Evolutionary conservation across 1,140 invertebrate genomes (phyloP).

Genomic region (Drosophila mauritiana): DNA sequence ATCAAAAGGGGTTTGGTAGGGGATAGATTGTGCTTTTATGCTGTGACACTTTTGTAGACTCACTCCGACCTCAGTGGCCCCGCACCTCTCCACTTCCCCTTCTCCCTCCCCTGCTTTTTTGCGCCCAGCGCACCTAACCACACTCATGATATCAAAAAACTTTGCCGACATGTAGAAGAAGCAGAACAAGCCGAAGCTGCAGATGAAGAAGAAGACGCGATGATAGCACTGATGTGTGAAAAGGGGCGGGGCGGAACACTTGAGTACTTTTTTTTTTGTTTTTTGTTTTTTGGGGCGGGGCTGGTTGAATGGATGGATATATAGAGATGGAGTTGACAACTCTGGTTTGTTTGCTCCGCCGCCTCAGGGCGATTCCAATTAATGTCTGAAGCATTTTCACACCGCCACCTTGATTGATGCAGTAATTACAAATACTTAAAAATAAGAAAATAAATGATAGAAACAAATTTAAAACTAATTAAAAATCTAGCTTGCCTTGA

Average conservation of each 20-base stretch:
- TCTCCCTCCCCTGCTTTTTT: conserved; percentile 2
- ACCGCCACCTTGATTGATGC: conserved; percentile 63
- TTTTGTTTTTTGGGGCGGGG: not conserved
- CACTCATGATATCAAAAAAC: conserved; percentile 72
- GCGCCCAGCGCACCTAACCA: conserved; percentile 32
- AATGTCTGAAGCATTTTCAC: conserved; percentile 66
- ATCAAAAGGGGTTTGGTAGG: conserved; percentile 11
- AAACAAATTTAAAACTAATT: not conserved
- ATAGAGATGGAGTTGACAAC: conserved; percentile 41
- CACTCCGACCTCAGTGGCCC: conserved; percentile 22
- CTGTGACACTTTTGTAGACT: conserved; percentile 74
- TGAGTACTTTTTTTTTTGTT: not conserved
- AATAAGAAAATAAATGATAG: not conserved
- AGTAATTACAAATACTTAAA: conserved; percentile 59
- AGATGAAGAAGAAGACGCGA: conserved; percentile 32
- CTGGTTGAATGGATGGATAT: conserved; percentile 23
- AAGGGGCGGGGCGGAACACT: conserved; percentile 1
- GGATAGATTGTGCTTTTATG: conserved; percentile 70
- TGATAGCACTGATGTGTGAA: conserved; percentile 59
- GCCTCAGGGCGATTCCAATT: conserved; percentile 54
- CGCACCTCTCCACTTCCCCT: not conserved
- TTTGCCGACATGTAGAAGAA: conserved; percentile 68
- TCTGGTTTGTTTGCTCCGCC: conserved; percentile 39
- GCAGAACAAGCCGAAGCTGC: conserved; percentile 19
- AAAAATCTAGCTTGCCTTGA: not conserved